These are phyloP conservation scores for Gadus chalcogrammus DNA, from an alignment of 2,113 vertebrate genomes.

Conservation along the genomic window DNA sequence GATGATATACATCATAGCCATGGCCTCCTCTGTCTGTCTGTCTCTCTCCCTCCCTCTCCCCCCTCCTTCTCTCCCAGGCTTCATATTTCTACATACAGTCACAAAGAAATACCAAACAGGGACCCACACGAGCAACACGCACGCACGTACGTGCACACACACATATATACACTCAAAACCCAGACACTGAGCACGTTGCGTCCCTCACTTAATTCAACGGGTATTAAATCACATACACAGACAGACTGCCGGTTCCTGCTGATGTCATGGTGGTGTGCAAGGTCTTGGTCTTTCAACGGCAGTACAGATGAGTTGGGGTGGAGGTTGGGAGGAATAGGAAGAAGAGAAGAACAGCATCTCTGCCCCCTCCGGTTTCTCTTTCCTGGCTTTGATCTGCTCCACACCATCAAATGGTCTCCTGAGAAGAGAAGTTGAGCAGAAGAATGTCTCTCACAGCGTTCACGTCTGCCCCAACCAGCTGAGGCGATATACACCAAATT, in stretches of 20 bases:
- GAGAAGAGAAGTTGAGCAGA: conserved; percentile 4
- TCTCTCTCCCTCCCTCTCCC: not conserved
- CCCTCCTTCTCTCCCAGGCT: conserved; percentile 32
- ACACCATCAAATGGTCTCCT: conserved; percentile 6
- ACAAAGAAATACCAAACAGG: conserved; percentile 28
- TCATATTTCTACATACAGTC: conserved; percentile 51
- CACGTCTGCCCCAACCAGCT: no score
- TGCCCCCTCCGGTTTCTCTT: conserved; percentile 39
- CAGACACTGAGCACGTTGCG: no score
- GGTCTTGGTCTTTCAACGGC: conserved; percentile 49
- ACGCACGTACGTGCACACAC: not conserved
- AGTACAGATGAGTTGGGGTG: conserved; percentile 42
- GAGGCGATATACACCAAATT: no score
- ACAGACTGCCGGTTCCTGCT: not conserved
- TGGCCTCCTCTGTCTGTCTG: conserved; percentile 17
- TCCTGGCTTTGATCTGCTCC: conserved; percentile 36
- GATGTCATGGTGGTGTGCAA: conserved; percentile 49
- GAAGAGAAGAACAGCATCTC: conserved; percentile 25
- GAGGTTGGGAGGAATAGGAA: conserved; percentile 44
- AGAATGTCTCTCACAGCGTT: no score
- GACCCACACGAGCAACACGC: not conserved
- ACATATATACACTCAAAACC: not conserved
- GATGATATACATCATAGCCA: conserved; percentile 47
- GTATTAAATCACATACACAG: conserved; percentile 10
- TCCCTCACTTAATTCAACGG: no score